Evolutionary conservation across 92 coral and sea anemone species (phyloP).

Genomic region (Desmophyllum pertusum): DNA sequence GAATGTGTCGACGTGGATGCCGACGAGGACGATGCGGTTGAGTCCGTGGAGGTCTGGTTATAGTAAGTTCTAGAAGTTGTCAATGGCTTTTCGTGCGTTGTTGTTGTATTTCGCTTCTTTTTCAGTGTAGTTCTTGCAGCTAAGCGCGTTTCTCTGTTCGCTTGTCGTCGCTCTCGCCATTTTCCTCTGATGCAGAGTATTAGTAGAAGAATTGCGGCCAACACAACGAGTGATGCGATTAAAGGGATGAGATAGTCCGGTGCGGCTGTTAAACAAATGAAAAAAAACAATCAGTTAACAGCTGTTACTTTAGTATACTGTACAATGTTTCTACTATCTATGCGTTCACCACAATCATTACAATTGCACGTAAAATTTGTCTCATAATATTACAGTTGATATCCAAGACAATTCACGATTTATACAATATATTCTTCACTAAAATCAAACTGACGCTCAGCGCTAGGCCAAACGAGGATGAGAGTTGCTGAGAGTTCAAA

Average conservation of each 20-base stretch:
- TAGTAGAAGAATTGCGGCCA: slow-evolving; percentile 84
- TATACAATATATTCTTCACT: too few species aligned
- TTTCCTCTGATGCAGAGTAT: slow-evolving; percentile 88
- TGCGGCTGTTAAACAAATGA: slow-evolving; percentile 52
- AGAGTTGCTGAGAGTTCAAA: too few species aligned
- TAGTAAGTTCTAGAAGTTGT: slow-evolving; percentile 71
- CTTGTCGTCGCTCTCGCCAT: slow-evolving; percentile 81
- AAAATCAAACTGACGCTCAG: too few species aligned
- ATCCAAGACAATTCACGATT: too few species aligned
- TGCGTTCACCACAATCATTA: too few species aligned
- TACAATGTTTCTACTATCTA: neutral
- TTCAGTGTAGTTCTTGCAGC: slow-evolving; percentile 72
- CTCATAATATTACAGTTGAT: too few species aligned
- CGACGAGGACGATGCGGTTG: slow-evolving; percentile 74
- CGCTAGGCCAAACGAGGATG: too few species aligned
- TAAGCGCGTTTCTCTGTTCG: slow-evolving; percentile 71
- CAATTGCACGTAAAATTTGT: too few species aligned
- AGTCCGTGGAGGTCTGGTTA: slow-evolving; percentile 85
- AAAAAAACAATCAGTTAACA: neutral
- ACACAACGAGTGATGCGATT: slow-evolving; percentile 92
- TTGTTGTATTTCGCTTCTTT: slow-evolving; percentile 72
- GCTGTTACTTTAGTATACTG: neutral
- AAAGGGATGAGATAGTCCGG: slow-evolving; percentile 92
- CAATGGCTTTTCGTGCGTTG: slow-evolving; percentile 67
- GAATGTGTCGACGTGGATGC: slow-evolving; percentile 82